Percentiles rank a stretch among this genome's conserved stretches.
These are phyloP conservation scores for Rhynchonycteris naso DNA, from an alignment of 2,797 vertebrate genomes.

Conservation along the genomic window DNA sequence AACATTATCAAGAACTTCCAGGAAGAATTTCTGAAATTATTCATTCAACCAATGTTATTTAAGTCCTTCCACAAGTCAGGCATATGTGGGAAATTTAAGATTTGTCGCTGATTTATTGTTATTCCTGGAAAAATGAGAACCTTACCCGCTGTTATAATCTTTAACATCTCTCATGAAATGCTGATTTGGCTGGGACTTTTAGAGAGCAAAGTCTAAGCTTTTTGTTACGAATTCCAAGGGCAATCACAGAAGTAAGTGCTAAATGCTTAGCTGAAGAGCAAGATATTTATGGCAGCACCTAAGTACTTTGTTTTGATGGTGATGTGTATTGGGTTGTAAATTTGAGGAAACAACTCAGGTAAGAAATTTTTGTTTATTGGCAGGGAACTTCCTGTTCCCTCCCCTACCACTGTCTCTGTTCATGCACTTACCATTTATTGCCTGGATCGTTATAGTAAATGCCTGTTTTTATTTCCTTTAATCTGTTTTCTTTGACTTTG, in stretches of 20 bases:
- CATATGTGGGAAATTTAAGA: background rate
- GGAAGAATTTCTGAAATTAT: background rate
- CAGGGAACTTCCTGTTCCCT: constrained; percentile 9
- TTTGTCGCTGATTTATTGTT: background rate
- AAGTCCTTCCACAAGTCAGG: background rate
- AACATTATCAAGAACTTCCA: background rate
- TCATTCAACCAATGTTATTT: background rate
- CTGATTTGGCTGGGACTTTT: background rate
- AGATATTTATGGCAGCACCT: constrained; percentile 1
- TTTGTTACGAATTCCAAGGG: constrained; percentile 28
- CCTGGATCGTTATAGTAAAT: background rate
- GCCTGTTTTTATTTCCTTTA: background rate
- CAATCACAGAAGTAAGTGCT: constrained; percentile 28
- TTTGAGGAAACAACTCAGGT: constrained; percentile 59
- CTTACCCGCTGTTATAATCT: background rate
- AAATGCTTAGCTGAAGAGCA: background rate
- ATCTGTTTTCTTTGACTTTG: background rate
- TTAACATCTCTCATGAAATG: background rate
- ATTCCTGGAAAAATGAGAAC: constrained; percentile 1
- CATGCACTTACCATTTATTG: background rate
- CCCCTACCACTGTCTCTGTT: background rate
- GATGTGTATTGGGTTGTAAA: constrained; percentile 37
- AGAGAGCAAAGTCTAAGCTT: background rate
- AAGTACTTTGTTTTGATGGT: constrained; percentile 18
- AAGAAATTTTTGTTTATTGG: constrained; percentile 23